Evolutionary conservation across 2,113 vertebrate genomes (phyloP), one percentile per base, ranked within the genome.

Genomic region (Hoplias malabaricus): DNA sequence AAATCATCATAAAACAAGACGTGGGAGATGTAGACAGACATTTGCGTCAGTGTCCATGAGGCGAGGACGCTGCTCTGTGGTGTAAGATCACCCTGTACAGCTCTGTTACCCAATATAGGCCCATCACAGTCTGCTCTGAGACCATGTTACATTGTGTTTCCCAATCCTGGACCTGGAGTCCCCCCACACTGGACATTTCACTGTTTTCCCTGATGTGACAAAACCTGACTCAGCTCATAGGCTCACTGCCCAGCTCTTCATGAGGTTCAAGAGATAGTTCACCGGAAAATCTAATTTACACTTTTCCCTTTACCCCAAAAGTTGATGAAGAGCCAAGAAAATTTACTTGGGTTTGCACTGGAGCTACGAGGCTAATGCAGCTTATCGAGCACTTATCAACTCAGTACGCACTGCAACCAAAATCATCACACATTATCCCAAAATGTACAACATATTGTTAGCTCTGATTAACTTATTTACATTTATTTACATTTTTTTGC

Each of bases 11-110:
- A 69, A 69, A 69, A 65, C 78, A 42, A 63, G 57, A 23, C 46
- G 72, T 53, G 56, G 50, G 43, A 65, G 40, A 75, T 23, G 2
- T 66, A 80, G 73, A 80, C 72, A 70, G 31, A 62, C 66, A 63
- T 80, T 80, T 76, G 68, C 79, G 79, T 76, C 79, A 75, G 36
- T 38, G 3, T 61, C 79, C 75, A 38, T 61, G 65, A 75, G n/a
- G 57, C 56, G 62, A 74, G 62, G 34, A 21, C 67, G 14, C 57
- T 5, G 38, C 57, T 38, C 34, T 14, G 16, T 76, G 74, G 40
- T 65, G 73, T 54, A 65, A 80, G 57, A 76, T 27, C 9, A 27
- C 3, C 43, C 36, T 23, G 36, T 33, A 40, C 70, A 53, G 23
- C n/a, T 38, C 21, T n/a, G 59, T 80, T 70, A 62, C 66, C 43